Base-by-base conservation (phyloP, 2,797 vertebrate species). In the Peromyscus melanophrys region DNA sequence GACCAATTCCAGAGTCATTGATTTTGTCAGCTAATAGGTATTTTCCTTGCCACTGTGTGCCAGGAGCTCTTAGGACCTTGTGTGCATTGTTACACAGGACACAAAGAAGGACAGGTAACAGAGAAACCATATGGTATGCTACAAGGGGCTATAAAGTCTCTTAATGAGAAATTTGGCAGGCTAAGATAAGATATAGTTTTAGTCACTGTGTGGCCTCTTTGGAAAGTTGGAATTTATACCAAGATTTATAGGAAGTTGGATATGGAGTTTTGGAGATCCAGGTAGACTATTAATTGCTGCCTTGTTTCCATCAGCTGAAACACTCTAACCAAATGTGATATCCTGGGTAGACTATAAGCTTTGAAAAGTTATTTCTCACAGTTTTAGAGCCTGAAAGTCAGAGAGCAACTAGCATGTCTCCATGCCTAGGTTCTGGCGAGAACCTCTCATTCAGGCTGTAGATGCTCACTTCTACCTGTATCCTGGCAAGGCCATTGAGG, bases 171-270 rank as follows among this genome's bases (percentile, higher is more conserved):
- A 93, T 46, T 52, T 13, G 27, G 14, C 31, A 75, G 57, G 13
- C 73, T 92, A 81, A 84, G 80, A 40, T 19, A 46, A 31, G 37
- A 12, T 2, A 80, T 4, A 27, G 3, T 71, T 67, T 94, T 43
- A 88, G 37, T 57, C 49, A 63, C 37, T 0, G 0, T 10, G n/a
- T 57, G 73, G 23, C 19, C 55, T 88, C 81, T 12, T 1, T 81
- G 92, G 67, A 81, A 94, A 91, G 63, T 29, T 89, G 59, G 10
- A 59, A 21, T 82, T 88, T 89, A 77, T n/a, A 85, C 17, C 37
- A 67, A 57, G 14, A 77, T 34, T 46, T 81, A 55, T 84, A 82
- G 85, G n/a, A 90, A 63, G 7, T 59, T 65, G 55, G 34, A 37
- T 13, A 9, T 27, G 63, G 46, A 43, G 17, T 12, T 78, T 49